phyloP scores from a whole-genome alignment of 2,888 invertebrate genomes.

The Conops quadrifasciatus region DNA sequence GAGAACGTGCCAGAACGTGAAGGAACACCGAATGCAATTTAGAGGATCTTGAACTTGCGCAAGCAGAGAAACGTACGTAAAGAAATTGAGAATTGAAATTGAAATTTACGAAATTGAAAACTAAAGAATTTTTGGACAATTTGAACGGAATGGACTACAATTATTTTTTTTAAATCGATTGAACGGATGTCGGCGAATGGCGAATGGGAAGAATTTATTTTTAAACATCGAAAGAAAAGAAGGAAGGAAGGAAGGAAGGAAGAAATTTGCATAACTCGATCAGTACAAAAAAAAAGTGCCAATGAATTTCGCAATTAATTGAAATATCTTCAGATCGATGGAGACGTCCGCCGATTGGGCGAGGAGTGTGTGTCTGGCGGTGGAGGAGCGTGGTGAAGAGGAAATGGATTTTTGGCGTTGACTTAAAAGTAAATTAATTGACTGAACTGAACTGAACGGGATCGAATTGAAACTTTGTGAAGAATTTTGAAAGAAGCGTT shows the following conservation, averaged over 20 bases:
- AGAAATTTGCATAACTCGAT: conserved; percentile 3
- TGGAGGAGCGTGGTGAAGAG: not conserved
- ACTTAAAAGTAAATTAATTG: no score
- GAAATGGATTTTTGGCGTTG: no score
- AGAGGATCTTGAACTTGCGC: conserved; percentile 60
- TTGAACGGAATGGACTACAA: not conserved
- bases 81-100: conserved; percentile 49
- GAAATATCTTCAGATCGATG: not conserved
- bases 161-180: conserved; percentile 14
- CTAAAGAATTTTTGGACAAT: conserved; percentile 32
- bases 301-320: not conserved
- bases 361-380: conserved; percentile 9
- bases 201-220: conserved; percentile 10
- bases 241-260: not conserved
- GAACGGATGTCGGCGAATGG: conserved; percentile 27
- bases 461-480: not conserved
- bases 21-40: conserved; percentile 17
- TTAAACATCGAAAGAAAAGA: not conserved
- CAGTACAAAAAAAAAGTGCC: no score
- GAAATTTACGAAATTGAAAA: conserved; percentile 30
- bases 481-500: not conserved
- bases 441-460: no score
- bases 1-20: not conserved
- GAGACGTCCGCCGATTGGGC: not conserved
- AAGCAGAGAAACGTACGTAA: conserved; percentile 19